Conservation (phyloP, 64 coral and sea anemone species). For the Pocillopora damicornis region DNA sequence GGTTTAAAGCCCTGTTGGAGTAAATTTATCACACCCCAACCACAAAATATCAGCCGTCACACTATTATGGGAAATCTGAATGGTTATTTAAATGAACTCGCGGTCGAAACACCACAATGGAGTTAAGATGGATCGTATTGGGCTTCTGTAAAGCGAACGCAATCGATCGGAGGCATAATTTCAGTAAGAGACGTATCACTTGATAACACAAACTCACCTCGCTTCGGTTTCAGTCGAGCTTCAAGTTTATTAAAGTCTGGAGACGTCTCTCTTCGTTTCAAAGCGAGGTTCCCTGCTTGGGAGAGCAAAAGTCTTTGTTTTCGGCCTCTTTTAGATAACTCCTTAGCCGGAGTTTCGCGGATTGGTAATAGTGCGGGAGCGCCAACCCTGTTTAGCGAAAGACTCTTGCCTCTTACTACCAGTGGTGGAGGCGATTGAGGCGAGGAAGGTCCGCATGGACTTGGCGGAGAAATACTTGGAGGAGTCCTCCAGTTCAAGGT, state of each 20-base stretch:
- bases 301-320: slow-evolving; percentile 71
- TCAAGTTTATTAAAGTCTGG: slow-evolving; percentile 53
- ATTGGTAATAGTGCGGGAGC: slow-evolving; percentile 35
- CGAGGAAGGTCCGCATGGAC: slow-evolving; percentile 50
- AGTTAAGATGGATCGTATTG: background rate
- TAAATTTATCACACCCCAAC: slow-evolving; percentile 2
- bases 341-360: slow-evolving; percentile 33
- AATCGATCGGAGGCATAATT: background rate
- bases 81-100: slow-evolving; percentile 2
- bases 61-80: slow-evolving; percentile 15
- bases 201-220: slow-evolving; percentile 34
- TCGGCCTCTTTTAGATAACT: slow-evolving; percentile 57
- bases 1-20: slow-evolving; percentile 30
- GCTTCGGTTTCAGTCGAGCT: slow-evolving; percentile 53
- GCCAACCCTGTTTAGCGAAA: slow-evolving; percentile 36
- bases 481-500: slow-evolving; percentile 56
- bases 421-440: slow-evolving; percentile 64
- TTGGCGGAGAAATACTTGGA: slow-evolving; percentile 42
- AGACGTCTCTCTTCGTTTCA: slow-evolving; percentile 67
- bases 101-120: background rate
- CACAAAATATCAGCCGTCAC: slow-evolving; percentile 10
- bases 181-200: background rate
- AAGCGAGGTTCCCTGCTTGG: slow-evolving; percentile 46
- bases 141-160: background rate
- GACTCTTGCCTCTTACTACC: slow-evolving; percentile 47